A percentile compares a stretch with the other conserved stretches of the same genome.
These are phyloP conservation scores for Drosophila pseudotakahashii DNA, from an alignment of 2,888 invertebrate species.

Conservation along the genomic window DNA sequence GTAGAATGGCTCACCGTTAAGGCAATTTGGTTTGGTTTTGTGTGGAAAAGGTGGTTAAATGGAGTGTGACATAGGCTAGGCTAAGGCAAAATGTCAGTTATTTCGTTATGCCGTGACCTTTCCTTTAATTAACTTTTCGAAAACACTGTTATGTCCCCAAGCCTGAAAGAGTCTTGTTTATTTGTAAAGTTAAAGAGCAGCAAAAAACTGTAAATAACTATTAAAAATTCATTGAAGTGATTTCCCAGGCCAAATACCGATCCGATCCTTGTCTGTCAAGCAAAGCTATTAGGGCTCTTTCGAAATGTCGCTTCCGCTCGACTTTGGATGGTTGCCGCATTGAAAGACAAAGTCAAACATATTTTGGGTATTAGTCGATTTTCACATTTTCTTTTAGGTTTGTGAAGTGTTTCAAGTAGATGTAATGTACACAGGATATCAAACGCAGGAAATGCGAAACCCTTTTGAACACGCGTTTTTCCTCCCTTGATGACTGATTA, in stretches of 20 bases:
- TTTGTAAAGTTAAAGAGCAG: too few relatives aligned
- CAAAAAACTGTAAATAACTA: too few relatives aligned
- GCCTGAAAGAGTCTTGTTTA: too few relatives aligned
- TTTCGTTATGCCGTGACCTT: too few relatives aligned
- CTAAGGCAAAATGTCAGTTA: too few relatives aligned
- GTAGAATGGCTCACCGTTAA: neutral
- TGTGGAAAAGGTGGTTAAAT: too few relatives aligned
- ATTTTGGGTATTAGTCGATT: conserved; percentile 1
- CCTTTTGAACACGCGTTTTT: conserved; percentile 48
- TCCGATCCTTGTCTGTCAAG: conserved; percentile 58
- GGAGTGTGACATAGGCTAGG: too few relatives aligned
- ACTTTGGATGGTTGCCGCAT: neutral
- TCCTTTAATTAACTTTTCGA: too few relatives aligned
- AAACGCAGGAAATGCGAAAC: conserved; percentile 6
- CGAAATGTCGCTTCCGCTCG: conserved; percentile 1
- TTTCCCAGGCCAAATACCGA: neutral
- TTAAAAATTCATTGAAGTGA: too few relatives aligned
- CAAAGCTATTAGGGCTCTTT: conserved; percentile 45
- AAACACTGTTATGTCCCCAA: too few relatives aligned
- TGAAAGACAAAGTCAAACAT: conserved; percentile 30
- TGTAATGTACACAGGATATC: neutral
- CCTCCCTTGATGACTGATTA: conserved; percentile 20
- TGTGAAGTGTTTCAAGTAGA: conserved; percentile 17
- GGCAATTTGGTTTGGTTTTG: too few relatives aligned
- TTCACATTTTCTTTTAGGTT: neutral